Base-by-base conservation (phyloP, 2,797 vertebrate genomes). In the Acanthurus tractus region DNA sequence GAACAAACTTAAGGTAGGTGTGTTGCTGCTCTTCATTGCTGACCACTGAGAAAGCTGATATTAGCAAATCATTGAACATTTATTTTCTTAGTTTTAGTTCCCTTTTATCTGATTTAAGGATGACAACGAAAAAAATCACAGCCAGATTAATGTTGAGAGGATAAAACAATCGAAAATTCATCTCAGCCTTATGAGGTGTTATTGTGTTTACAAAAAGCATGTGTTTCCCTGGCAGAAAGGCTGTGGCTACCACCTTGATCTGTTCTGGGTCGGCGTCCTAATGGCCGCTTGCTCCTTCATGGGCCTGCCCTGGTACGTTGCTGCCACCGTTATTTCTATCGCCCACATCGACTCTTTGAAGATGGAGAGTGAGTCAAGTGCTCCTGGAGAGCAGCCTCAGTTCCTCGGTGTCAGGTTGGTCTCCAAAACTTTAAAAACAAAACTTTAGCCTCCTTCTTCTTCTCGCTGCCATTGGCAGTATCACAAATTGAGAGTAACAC, bases 251-350 rank as follows among this genome's bases (percentile, higher is more conserved):
- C 98, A 99, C 83, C 90, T 99, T 92, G 98, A 99, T 86, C 95
- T 99, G 10, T 96, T 99, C 88, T 99, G 96, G 97, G 98, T 99
- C 75, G 98, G 97, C 6, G 13, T 99, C 81, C 95, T 99, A 49
- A 95, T 99, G 97, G 97, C 95, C 0, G 59, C 82, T 66, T 99
- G 98, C 92, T 99, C 98, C 67, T 97, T 99, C 91, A 91, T 96
- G 96, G 97, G 98, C 18, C 92, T 99, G 9, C 98, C 98, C 48
- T 99, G 98, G 98, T 99, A 99, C 0, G 98, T 99, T n/a, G 98
- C 98, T 0, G 98, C 98, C 87, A 99, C 98, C 0, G 98, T 99
- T 89, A 99, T 99, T 92, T 99, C 98, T 89, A 99, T 99, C 4
- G 97, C 98, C 69, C 98, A 99, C 96, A 98, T 99, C 0, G 97